These are phyloP conservation scores for Scytalopus superciliaris DNA, from an alignment of 2,113 vertebrate genomes.

Conservation along the genomic window DNA sequence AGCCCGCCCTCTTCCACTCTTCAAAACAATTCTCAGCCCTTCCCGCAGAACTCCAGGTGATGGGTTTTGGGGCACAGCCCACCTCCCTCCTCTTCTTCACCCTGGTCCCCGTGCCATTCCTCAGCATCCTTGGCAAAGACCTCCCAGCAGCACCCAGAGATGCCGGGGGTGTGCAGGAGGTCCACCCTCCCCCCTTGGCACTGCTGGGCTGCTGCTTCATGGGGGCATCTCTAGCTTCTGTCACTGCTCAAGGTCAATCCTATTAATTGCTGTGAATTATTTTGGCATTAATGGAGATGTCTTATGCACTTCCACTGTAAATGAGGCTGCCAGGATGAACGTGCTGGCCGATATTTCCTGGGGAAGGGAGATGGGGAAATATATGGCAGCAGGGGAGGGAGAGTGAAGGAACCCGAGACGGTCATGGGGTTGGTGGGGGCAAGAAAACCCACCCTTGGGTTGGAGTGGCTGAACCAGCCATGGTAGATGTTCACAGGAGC, in stretches of 20 bases:
- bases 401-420: rapidly evolving
- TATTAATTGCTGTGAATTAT: slow-evolving; percentile 42
- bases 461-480: rapidly evolving
- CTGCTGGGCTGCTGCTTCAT: not conserved
- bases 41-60: not conserved
- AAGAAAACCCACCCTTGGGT: not conserved
- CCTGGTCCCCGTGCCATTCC: not conserved
- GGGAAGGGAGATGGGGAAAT: not conserved
- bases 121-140: not conserved
- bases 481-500: rapidly evolving
- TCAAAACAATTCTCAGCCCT: not conserved
- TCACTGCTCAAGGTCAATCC: slow-evolving; percentile 35
- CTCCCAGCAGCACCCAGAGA: not conserved
- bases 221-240: not conserved
- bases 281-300: slow-evolving; percentile 46
- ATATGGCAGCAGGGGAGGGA: not conserved
- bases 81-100: not conserved
- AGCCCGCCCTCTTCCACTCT: rapidly evolving
- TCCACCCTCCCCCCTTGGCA: rapidly evolving
- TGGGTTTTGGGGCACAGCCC: not conserved
- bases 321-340: slow-evolving; percentile 15
- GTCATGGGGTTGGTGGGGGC: not conserved
- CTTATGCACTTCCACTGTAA: not conserved
- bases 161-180: rapidly evolving
- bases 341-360: not conserved